phyloP scores from a whole-genome alignment of 2,888 invertebrate genomes.

The Ctena decussata region DNA sequence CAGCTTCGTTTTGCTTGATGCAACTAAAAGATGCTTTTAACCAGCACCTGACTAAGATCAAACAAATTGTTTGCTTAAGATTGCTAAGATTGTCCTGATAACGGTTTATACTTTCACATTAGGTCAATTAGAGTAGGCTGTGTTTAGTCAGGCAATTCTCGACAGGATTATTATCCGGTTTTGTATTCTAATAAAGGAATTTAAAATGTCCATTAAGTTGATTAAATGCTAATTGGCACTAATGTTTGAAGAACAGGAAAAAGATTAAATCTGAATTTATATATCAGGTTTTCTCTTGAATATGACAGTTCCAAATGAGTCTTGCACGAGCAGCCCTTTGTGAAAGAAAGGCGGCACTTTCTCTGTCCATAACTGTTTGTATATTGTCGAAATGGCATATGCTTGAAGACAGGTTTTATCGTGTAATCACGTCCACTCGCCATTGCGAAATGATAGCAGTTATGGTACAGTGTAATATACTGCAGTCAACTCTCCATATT shows the following conservation, averaged over 20 bases:
- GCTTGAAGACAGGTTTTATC: too few species aligned
- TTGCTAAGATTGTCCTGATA: neutral
- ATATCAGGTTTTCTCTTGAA: too few species aligned
- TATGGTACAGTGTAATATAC: too few species aligned
- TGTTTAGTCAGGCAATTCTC: slow-evolving; percentile 5
- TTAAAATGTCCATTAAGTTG: slow-evolving; percentile 6
- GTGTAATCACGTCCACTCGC: too few species aligned
- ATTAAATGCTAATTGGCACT: neutral
- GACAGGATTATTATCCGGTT: neutral
- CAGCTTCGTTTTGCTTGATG: too few species aligned
- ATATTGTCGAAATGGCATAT: too few species aligned
- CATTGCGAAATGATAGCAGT: too few species aligned
- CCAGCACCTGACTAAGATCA: neutral
- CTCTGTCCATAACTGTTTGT: too few species aligned
- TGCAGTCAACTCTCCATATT: too few species aligned
- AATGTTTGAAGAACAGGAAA: neutral
- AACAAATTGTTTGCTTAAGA: neutral
- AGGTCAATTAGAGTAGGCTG: neutral
- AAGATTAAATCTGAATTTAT: neutral
- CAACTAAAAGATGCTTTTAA: neutral
- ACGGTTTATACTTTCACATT: neutral
- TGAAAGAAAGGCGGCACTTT: too few species aligned
- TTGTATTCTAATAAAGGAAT: slow-evolving; percentile 11
- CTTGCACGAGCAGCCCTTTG: too few species aligned
- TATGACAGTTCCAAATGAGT: too few species aligned